A percentile compares a stretch with the other conserved stretches of the same genome.
phyloP scores from a whole-genome alignment of 2,797 vertebrate species.

The Amblyopsis hoosieri region DNA sequence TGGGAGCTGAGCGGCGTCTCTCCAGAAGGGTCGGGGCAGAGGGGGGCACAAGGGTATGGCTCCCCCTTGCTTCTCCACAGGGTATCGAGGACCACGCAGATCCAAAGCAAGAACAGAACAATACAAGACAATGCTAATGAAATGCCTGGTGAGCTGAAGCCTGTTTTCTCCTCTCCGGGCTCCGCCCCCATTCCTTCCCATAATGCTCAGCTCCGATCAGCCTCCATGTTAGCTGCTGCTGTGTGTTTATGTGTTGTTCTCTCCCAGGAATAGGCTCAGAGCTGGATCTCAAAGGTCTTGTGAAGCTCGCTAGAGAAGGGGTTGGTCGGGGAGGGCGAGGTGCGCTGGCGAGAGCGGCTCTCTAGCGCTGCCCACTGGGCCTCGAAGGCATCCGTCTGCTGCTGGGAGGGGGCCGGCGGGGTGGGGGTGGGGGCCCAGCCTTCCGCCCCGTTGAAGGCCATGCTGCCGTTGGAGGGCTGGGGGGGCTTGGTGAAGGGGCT shows the following conservation, averaged over 20 bases:
- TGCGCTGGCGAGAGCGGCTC: constrained; percentile 87
- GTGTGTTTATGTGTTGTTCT: constrained; percentile 43
- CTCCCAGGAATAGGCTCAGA: constrained; percentile 69
- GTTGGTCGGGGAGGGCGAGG: constrained; percentile 95
- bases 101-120: constrained; percentile 56
- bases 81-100: constrained; percentile 32
- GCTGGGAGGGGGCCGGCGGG: constrained; percentile 39
- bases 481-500: constrained; percentile 67
- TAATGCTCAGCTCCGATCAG: constrained; percentile 10
- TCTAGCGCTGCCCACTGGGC: constrained; percentile 97
- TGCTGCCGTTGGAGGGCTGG: constrained; percentile 68
- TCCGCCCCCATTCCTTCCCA: constrained; percentile 13
- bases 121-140: constrained; percentile 55
- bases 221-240: constrained; percentile 26
- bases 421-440: constrained; percentile 74
- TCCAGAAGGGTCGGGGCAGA: constrained; percentile 3
- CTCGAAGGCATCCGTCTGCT: constrained; percentile 89
- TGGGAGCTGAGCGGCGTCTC: constrained; percentile 29
- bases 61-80: constrained; percentile 45
- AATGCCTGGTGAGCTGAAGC: constrained; percentile 49
- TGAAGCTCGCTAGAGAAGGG: constrained; percentile 98
- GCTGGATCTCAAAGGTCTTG: constrained; percentile 99
- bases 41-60: constrained; percentile 17
- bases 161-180: constrained; percentile 21
- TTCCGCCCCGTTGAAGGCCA: constrained; percentile 81